Percentiles rank a stretch among this genome's conserved stretches.
Evolutionary conservation across 2,888 invertebrate species (phyloP).

Genomic region (Dynastes hyllus): DNA sequence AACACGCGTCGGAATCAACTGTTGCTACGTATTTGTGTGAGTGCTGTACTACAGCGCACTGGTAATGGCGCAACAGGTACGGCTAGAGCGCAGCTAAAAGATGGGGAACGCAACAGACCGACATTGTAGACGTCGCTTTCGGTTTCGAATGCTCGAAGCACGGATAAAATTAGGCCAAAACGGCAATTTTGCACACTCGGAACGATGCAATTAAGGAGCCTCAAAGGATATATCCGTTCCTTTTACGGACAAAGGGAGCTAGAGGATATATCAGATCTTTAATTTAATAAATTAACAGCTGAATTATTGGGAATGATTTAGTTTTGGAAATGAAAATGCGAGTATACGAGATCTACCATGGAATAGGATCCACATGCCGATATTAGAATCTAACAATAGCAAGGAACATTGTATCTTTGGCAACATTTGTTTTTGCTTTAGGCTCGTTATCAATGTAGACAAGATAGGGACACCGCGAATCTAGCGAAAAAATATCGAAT

Average conservation of each 20-base stretch:
- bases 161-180: slow-evolving; percentile 40
- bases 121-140: slow-evolving; percentile 28
- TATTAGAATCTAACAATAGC: no score
- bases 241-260: neutral
- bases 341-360: no score
- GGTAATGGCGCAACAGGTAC: slow-evolving; percentile 61
- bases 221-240: slow-evolving; percentile 25
- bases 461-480: no score
- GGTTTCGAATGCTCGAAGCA: slow-evolving; percentile 26
- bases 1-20: slow-evolving; percentile 59
- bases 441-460: no score
- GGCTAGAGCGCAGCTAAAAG: slow-evolving; percentile 1
- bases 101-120: slow-evolving; percentile 12
- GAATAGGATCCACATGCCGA: no score
- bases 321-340: neutral
- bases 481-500: no score
- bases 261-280: slow-evolving; percentile 34
- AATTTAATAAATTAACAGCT: slow-evolving; percentile 30
- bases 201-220: slow-evolving; percentile 40
- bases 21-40: slow-evolving; percentile 58
- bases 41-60: slow-evolving; percentile 38
- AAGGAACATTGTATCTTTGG: no score
- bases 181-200: slow-evolving; percentile 39
- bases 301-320: neutral
- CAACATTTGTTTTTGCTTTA: no score